Conservation (phyloP, 2,888 invertebrate species). For the Toxonevra muliebris region DNA sequence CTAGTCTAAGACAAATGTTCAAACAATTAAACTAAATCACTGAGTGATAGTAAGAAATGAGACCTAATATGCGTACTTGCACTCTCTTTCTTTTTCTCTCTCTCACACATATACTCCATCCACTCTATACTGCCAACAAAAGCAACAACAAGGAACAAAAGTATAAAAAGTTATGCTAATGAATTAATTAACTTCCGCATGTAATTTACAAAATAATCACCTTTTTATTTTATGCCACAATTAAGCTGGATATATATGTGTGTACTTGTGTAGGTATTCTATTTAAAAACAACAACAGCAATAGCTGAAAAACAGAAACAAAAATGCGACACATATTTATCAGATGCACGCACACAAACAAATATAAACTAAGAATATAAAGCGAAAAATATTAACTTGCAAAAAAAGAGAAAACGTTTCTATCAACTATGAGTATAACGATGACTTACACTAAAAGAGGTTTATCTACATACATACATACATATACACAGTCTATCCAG, state of each 20-base stretch:
- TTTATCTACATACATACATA: too few relatives aligned
- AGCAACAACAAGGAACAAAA: not conserved
- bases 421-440: too few relatives aligned
- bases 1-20: too few relatives aligned
- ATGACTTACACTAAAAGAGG: too few relatives aligned
- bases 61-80: too few relatives aligned
- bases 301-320: not conserved
- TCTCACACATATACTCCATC: not conserved
- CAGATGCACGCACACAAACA: conserved; percentile 27
- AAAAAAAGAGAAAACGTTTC: not conserved
- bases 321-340: conserved; percentile 17
- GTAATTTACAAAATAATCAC: conserved; percentile 35
- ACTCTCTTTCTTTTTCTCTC: too few relatives aligned
- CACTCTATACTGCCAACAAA: conserved; percentile 21
- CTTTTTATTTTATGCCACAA: conserved; percentile 31
- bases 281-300: not conserved
- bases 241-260: conserved; percentile 14
- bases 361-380: not conserved
- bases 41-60: too few relatives aligned
- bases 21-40: too few relatives aligned
- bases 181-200: conserved; percentile 32
- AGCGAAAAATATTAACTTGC: not conserved
- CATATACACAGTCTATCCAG: not conserved
- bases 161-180: conserved; percentile 29
- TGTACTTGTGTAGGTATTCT: too few relatives aligned